phyloP scores from a whole-genome alignment of 1,140 invertebrate species.

The Cherax destructor region DNA sequence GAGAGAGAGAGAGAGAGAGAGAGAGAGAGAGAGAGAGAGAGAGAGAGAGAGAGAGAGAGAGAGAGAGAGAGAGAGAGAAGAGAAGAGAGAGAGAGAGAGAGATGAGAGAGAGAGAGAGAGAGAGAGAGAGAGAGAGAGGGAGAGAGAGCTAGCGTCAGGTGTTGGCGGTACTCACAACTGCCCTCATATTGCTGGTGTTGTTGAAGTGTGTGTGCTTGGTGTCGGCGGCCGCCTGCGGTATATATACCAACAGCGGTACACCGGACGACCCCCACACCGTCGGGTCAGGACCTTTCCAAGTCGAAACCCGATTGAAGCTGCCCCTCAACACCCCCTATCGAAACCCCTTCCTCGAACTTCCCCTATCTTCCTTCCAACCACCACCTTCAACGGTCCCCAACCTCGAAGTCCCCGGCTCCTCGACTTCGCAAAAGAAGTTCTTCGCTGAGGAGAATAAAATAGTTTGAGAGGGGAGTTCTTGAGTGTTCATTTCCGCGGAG shows the following conservation, averaged over 20 bases:
- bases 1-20: neutral
- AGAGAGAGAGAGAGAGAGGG: neutral
- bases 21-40: conserved; percentile 42
- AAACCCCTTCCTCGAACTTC: too few relatives aligned
- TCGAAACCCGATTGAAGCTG: too few relatives aligned
- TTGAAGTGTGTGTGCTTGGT: conserved; percentile 3
- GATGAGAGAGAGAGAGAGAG: neutral
- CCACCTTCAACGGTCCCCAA: too few relatives aligned
- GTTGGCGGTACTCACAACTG: conserved; percentile 11
- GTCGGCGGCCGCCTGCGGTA: neutral
- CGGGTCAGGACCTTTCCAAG: conserved; percentile 16
- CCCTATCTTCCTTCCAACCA: too few relatives aligned
- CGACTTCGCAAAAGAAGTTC: too few relatives aligned
- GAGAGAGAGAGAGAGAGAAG: conserved; percentile 27
- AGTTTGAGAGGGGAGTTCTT: too few relatives aligned
- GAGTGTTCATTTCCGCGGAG: too few relatives aligned
- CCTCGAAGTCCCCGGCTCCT: too few relatives aligned
- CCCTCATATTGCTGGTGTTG: conserved; percentile 5
- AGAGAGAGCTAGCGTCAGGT: too few relatives aligned
- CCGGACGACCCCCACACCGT: conserved; percentile 11
- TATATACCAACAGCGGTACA: conserved; percentile 3
- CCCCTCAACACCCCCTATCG: too few relatives aligned
- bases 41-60: conserved; percentile 55
- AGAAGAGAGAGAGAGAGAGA: conserved; percentile 10
- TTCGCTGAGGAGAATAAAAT: too few relatives aligned